Base-by-base conservation (phyloP, 2,797 vertebrate genomes). In the Sebastes itinus region DNA sequence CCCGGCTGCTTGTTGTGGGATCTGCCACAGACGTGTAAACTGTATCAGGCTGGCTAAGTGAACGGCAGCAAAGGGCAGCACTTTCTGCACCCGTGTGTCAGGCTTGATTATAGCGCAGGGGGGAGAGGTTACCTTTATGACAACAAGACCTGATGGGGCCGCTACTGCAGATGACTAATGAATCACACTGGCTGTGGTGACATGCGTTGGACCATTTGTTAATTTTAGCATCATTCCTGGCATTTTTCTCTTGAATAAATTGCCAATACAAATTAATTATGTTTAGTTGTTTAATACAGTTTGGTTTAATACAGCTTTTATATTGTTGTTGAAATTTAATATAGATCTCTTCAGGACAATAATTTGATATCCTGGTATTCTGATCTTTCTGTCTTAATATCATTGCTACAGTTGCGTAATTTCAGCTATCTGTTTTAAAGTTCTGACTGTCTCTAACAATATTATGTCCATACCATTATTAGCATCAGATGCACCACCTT, bases 1-100 rank as follows among this genome's bases (percentile, higher is more conserved):
- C 89, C 94, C 86, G 13, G 82, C 82, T 82, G 87, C 81, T 81
- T 88, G 83, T 89, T 88, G 87, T 88, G 90, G 88, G 90, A 91
- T 91, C 90, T 87, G 89, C 77, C 84, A 87, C 75, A 81, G 85
- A 84, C 4, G 61, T 84, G 81, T 88, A 90, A 91, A 92, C 84
- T 82, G 80, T 91, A 92, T 90, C 87, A 86, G 74, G 79, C 64
- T 6, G 22, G 61, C 74, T 92, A 87, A 89, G 75, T 87, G 85
- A 91, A 84, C 52, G 80, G 85, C 71, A 88, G 72, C 65, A 71
- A 81, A 87, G 63, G 86, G 82, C 71, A 63, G 63, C 49, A 18
- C 73, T 72, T 75, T 82, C 75, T 83, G 75, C 64, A 30, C 67
- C 79, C 22, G 20, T 54, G 38, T 84, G 69, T 90, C 81, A 87